These are phyloP conservation scores for Hipposideros armiger DNA, from an alignment of 2,113 vertebrate species.

Conservation along the genomic window DNA sequence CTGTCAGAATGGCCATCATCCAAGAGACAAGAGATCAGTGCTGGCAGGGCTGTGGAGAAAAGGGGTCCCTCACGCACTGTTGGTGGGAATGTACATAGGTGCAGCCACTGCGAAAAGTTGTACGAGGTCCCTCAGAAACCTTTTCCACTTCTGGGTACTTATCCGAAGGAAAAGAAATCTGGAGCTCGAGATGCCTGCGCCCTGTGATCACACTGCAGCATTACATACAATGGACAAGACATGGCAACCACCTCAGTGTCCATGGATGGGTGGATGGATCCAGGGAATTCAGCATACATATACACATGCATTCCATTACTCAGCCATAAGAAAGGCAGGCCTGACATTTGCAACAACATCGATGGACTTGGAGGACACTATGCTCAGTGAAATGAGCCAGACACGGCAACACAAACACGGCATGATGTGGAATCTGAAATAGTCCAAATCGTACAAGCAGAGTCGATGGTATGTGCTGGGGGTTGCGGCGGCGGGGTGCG, in stretches of 20 bases:
- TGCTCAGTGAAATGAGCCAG: not conserved
- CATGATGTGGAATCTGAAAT: not conserved
- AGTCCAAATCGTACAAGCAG: not conserved
- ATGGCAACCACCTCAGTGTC: not conserved
- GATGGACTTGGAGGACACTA: not conserved
- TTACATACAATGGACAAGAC: not conserved
- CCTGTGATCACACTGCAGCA: not conserved
- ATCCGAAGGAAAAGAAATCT: not conserved
- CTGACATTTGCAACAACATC: not conserved
- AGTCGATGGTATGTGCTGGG: not conserved
- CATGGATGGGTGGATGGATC: not conserved
- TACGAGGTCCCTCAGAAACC: not conserved
- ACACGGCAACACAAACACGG: not conserved
- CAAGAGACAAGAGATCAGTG: too few relatives aligned
- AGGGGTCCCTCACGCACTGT: not conserved
- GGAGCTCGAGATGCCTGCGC: not conserved
- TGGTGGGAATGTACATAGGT: not conserved
- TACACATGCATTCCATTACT: not conserved
- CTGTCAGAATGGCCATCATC: not conserved
- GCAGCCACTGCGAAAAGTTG: not conserved
- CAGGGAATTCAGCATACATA: not conserved
- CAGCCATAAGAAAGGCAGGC: not conserved
- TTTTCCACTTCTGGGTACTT: not conserved
- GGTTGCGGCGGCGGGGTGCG: too few relatives aligned
- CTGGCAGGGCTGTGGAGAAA: not conserved